Conservation (phyloP, 2,797 vertebrate genomes). For the Argya squamiceps region DNA sequence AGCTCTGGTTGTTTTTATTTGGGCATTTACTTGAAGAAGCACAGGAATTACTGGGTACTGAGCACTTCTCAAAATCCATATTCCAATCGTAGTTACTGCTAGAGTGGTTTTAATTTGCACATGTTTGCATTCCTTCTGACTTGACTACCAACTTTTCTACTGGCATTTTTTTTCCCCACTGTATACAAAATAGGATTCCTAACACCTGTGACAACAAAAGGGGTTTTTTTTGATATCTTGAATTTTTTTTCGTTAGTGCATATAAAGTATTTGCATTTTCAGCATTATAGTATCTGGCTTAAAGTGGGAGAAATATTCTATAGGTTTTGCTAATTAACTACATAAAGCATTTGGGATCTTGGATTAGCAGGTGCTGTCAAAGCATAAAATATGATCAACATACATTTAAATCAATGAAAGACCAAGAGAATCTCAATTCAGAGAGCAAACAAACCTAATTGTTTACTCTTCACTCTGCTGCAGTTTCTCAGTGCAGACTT, state of each 20-base stretch:
- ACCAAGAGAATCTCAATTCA: background rate
- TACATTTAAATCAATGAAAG: background rate
- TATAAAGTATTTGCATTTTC: background rate
- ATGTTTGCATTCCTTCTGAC: background rate
- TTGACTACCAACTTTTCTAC: background rate
- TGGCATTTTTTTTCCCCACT: background rate
- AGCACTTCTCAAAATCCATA: background rate
- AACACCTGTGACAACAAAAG: background rate
- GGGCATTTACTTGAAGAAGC: background rate
- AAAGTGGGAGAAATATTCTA: background rate
- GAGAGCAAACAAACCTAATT: slow-evolving; percentile 23
- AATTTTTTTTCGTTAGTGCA: background rate
- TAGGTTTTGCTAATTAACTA: background rate
- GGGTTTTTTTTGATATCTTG: background rate
- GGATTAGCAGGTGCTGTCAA: background rate
- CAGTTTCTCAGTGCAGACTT: slow-evolving; percentile 13
- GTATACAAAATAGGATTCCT: background rate
- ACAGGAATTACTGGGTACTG: background rate
- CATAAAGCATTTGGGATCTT: background rate
- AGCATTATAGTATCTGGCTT: background rate
- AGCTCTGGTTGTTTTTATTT: background rate
- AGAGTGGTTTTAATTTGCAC: background rate
- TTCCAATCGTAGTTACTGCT: background rate
- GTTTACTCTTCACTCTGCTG: slow-evolving; percentile 11
- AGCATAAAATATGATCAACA: background rate